These are phyloP conservation scores for Cephus nigrinus DNA, from an alignment of 2,888 invertebrate genomes.

Conservation along the genomic window DNA sequence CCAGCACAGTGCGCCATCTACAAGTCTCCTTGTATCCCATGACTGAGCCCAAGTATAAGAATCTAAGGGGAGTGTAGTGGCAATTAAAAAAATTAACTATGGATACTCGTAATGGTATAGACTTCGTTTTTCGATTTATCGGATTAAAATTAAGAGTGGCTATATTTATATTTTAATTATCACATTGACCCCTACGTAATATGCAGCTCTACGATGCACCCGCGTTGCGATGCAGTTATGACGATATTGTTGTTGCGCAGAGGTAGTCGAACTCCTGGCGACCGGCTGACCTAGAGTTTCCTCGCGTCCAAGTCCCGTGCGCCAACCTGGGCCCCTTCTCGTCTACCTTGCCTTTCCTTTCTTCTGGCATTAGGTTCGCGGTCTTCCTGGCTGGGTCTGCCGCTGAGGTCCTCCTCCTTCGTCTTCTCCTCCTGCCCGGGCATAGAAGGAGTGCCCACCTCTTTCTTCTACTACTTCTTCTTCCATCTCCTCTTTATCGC, in stretches of 20 bases:
- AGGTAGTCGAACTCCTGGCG: conserved; percentile 42
- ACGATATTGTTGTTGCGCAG: conserved; percentile 15
- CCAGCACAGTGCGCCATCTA: neutral
- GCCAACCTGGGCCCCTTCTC: conserved; percentile 16
- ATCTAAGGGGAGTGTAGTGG: neutral
- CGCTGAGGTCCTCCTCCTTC: neutral
- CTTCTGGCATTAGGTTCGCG: conserved; percentile 1
- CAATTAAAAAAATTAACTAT: neutral
- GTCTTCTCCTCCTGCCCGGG: neutral
- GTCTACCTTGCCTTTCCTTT: conserved; percentile 12
- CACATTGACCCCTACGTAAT: neutral
- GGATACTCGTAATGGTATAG: neutral
- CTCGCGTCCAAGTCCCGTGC: conserved; percentile 31
- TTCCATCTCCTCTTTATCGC: neutral
- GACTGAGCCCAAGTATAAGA: neutral
- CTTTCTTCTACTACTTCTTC: conserved; percentile 7
- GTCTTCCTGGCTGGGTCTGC: neutral
- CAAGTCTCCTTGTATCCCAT: neutral
- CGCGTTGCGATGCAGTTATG: neutral
- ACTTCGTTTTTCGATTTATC: neutral
- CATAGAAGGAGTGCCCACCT: neutral
- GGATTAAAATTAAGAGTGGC: neutral
- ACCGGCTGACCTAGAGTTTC: conserved; percentile 52
- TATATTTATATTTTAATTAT: neutral
- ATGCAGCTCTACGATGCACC: neutral